These are phyloP conservation scores for Odocoileus virginianus DNA, from an alignment of 2,113 vertebrate genomes.

Conservation along the genomic window DNA sequence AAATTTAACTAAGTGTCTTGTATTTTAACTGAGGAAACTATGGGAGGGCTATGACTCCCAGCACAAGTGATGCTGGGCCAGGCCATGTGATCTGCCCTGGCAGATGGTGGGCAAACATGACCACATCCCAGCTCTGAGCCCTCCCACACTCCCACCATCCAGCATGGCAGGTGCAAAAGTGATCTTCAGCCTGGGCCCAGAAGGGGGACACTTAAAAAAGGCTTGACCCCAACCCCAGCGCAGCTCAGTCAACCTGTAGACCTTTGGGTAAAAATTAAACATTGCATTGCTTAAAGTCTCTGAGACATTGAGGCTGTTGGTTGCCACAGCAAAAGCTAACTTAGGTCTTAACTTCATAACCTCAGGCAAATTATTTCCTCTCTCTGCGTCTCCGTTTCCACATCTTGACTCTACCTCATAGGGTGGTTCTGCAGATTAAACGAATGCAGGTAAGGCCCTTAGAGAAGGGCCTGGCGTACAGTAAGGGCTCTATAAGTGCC, in stretches of 20 bases:
- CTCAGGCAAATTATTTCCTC: background rate
- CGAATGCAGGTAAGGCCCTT: background rate
- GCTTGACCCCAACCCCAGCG: background rate
- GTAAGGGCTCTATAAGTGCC: too few relatives aligned
- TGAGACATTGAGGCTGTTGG: background rate
- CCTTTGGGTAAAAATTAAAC: background rate
- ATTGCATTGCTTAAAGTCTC: background rate
- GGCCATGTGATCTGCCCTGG: background rate
- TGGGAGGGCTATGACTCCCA: background rate
- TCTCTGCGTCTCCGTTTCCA: background rate
- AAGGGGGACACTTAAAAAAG: background rate
- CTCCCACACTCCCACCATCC: background rate
- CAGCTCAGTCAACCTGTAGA: background rate
- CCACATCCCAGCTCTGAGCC: accelerated
- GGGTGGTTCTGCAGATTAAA: background rate
- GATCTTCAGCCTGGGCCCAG: background rate
- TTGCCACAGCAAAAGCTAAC: background rate
- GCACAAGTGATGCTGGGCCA: background rate
- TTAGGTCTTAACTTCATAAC: background rate
- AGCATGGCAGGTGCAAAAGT: background rate
- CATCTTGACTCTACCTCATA: background rate
- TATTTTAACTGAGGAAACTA: background rate
- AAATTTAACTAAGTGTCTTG: background rate
- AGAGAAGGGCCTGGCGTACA: background rate
- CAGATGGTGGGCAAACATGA: accelerated